Evolutionary conservation across 1,140 invertebrate species (phyloP), one percentile per base, ranked within the genome.

Genomic region (Harlomillsia oculata): DNA sequence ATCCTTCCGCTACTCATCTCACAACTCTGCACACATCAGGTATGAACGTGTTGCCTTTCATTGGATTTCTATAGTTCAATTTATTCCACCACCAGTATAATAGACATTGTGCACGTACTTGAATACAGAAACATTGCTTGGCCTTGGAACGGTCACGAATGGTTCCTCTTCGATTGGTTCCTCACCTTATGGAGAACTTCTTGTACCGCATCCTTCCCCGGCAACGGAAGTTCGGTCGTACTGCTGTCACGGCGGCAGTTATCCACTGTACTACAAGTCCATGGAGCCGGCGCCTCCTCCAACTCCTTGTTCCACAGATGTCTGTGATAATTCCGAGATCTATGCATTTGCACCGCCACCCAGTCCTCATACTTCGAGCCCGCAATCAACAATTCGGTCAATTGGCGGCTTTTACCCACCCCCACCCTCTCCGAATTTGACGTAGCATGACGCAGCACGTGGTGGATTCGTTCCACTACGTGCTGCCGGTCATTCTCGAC

Each of bases 281-380:
- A 81, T 82, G 26, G 87, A 89, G 74, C 81, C 85, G 63, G 88
- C 88, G 2, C 91, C 91, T 16, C 90, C 89, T 1, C 90, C 90
- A 3, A 95, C 91, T 6, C 91, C 92, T 0, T 94, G 89, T 70
- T 89, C 87, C 62, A 95, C 92, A 2, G 91, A 95, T 69, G 85
- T 93, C 11, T 91, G 86, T 70, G 87, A 92, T 67, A 89, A 60
- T 65, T 87, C 84, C 3, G 87, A 90, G 40, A 60, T 63, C 41
- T 63, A 63, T 41, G 29, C 46, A 29, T 32, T 62, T 64, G 62
- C 61, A 8, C 65, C 66, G n/a, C 64, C 65, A 9, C 65, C 66
- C 13, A 62, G 62, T 26, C 56, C 59, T 28, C 63, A 65, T 36
- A 62, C 66, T n/a, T 65, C 62, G 20, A 65, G 60, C 53, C 60